A percentile compares a stretch with the other conserved stretches of the same genome.
Evolutionary conservation across 2,888 invertebrate species (phyloP).

Genomic region (Choristoneura rosaceana): DNA sequence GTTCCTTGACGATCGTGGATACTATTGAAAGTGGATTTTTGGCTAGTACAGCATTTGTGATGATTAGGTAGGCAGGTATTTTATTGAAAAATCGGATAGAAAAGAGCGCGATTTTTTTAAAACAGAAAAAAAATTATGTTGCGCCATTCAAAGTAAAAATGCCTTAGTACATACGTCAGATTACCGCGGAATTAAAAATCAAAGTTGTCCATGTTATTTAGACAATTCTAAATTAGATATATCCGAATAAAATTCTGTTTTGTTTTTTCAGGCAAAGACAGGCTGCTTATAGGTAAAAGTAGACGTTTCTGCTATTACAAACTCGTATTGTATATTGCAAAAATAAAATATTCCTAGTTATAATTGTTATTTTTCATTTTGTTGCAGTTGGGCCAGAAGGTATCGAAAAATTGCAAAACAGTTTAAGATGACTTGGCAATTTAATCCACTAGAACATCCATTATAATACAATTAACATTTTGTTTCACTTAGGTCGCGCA

Average conservation of each 20-base stretch:
- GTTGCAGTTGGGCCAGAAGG: slow-evolving; percentile 33
- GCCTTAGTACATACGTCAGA: too few relatives aligned
- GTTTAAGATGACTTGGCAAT: not conserved
- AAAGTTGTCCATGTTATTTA: too few relatives aligned
- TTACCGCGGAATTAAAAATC: too few relatives aligned
- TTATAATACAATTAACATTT: not conserved
- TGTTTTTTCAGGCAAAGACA: slow-evolving; percentile 33
- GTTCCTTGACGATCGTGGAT: too few relatives aligned
- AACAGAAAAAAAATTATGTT: too few relatives aligned
- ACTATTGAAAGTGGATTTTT: too few relatives aligned
- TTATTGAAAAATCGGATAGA: too few relatives aligned
- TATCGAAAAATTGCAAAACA: slow-evolving; percentile 2
- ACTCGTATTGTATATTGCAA: not conserved
- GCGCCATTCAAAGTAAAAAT: too few relatives aligned
- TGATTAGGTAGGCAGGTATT: too few relatives aligned
- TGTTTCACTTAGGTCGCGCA: slow-evolving; percentile 7
- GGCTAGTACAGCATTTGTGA: too few relatives aligned
- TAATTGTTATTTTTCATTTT: slow-evolving; percentile 3
- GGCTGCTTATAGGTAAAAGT: slow-evolving; percentile 28
- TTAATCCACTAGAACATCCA: not conserved
- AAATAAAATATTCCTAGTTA: not conserved
- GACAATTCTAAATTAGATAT: too few relatives aligned
- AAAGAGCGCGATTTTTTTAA: too few relatives aligned
- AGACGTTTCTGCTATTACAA: not conserved
- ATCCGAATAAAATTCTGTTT: not conserved